Conservation (phyloP, 23 tunicate genomes). For the Trididemnum clinides region DNA sequence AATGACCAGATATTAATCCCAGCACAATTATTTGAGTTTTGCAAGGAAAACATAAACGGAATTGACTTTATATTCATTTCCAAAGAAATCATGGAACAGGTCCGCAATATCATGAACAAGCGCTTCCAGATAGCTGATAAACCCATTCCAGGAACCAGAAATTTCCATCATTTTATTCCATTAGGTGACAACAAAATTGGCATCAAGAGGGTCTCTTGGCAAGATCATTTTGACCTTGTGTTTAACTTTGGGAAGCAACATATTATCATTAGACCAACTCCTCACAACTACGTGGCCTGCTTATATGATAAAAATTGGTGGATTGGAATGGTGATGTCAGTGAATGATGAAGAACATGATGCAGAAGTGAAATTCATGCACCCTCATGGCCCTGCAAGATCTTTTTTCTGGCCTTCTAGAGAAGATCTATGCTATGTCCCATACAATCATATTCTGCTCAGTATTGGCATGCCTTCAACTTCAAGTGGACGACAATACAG, state of each 20-base stretch:
- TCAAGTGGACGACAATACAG: too few relatives aligned
- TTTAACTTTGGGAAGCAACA: slow-evolving; percentile 31
- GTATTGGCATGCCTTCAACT: too few relatives aligned
- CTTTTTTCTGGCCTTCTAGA: too few relatives aligned
- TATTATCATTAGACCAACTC: slow-evolving; percentile 12
- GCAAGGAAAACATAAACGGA: slow-evolving; percentile 11
- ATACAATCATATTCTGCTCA: too few relatives aligned
- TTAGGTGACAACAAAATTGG: slow-evolving; percentile 23
- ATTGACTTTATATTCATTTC: slow-evolving; percentile 28
- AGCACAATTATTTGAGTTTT: slow-evolving; percentile 27
- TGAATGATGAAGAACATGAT: too few relatives aligned
- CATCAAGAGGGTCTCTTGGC: slow-evolving; percentile 26
- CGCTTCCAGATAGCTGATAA: slow-evolving; percentile 3
- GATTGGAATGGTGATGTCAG: too few relatives aligned
- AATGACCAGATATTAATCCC: slow-evolving; percentile 21
- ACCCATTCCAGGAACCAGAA: slow-evolving; percentile 29
- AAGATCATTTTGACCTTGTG: slow-evolving; percentile 33
- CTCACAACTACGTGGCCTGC: slow-evolving; percentile 26
- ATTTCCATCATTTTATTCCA: slow-evolving; percentile 33
- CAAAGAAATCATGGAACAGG: slow-evolving; percentile 21
- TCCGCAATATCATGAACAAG: slow-evolving; percentile 8
- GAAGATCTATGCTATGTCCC: too few relatives aligned
- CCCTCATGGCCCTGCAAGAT: too few relatives aligned
- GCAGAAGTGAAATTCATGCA: too few relatives aligned
- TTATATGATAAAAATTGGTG: too few relatives aligned